Evolutionary conservation across 2,113 vertebrate species (phyloP), one percentile per base, ranked within the genome.

Genomic region (Sminthopsis crassicaudata): DNA sequence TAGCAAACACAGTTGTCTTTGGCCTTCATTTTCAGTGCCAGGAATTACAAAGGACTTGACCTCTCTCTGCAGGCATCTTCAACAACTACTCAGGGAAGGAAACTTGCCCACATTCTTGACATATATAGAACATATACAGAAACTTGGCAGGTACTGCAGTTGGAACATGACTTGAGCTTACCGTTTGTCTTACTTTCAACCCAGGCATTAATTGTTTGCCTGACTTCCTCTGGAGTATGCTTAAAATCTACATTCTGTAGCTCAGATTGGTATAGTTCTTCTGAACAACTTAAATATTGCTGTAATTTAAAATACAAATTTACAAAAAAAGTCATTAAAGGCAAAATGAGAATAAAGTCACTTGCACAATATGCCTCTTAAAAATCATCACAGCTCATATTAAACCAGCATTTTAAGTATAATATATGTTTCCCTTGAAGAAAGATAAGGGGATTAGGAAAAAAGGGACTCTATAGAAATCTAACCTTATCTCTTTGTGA

Each of bases 101-200:
- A 89, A 84, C n/a, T 22, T 42, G 16, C n/a, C n/a, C 67, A 84
- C 67, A 42, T 84, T 84, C 67, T 27, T 57, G 60, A 36, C 24
- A 26, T 9, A 57, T 23, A 57, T 27, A 57, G 11, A 91, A 9
- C 26, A 16, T 52, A 53, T 25, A 42, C 0, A 48, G 55, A 53
- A 92, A 88, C 23, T 92, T 54, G 91, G 23, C 7, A 90, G 90
- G 92, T 24, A 46, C 0, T 2, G 8, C 50, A 84, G 60, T 92
- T 27, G 19, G 2, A 3, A 26, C 5, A 6, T 54, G 90, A 53
- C 88, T 90, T 42, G 42, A 50, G 42, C 96, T 98, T 98, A 98
- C 98, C 98, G 51, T 98, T 96, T 96, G 98, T 99, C 94, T 98
- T 97, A 91, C 93, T 97, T 97, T 98, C 98, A 96, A 98, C 98